Conservation (phyloP, 1,140 invertebrate species). For the Hyposmocoma kahamanoa region DNA sequence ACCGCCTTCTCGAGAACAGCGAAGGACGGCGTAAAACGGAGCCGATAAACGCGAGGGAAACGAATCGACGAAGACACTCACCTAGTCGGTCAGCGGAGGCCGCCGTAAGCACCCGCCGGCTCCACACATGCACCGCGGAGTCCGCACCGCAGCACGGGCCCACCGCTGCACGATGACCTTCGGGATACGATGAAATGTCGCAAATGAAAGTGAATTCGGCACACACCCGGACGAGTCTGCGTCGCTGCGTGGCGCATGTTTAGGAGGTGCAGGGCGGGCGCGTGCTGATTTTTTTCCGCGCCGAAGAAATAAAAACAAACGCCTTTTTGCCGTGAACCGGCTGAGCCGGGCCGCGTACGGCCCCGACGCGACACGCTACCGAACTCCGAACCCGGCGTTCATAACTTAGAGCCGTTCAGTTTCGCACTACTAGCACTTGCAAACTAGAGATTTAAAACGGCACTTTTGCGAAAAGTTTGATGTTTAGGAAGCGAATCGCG, state of each 20-base stretch:
- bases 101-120: slow-evolving; percentile 42
- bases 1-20: slow-evolving; percentile 36
- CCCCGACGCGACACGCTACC: slow-evolving; percentile 7
- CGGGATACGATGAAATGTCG: slow-evolving; percentile 66
- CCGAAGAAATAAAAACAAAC: slow-evolving; percentile 70
- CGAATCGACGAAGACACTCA: slow-evolving; percentile 49
- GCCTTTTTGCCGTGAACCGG: slow-evolving; percentile 55
- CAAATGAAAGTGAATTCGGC: slow-evolving; percentile 73
- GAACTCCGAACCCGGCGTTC: background rate
- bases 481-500: background rate
- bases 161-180: slow-evolving; percentile 65
- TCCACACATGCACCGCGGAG: slow-evolving; percentile 30
- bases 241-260: slow-evolving; percentile 73
- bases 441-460: too few species aligned
- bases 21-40: slow-evolving; percentile 52
- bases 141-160: slow-evolving; percentile 8
- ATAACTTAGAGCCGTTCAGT: background rate
- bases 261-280: slow-evolving; percentile 69
- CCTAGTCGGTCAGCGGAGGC: slow-evolving; percentile 59
- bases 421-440: too few species aligned
- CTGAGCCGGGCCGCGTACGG: slow-evolving; percentile 27
- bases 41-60: slow-evolving; percentile 55
- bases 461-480: background rate
- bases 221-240: slow-evolving; percentile 60
- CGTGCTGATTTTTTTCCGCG: slow-evolving; percentile 66